These are phyloP conservation scores for Mareca strepera DNA, from an alignment of 2,797 vertebrate species.

Conservation along the genomic window DNA sequence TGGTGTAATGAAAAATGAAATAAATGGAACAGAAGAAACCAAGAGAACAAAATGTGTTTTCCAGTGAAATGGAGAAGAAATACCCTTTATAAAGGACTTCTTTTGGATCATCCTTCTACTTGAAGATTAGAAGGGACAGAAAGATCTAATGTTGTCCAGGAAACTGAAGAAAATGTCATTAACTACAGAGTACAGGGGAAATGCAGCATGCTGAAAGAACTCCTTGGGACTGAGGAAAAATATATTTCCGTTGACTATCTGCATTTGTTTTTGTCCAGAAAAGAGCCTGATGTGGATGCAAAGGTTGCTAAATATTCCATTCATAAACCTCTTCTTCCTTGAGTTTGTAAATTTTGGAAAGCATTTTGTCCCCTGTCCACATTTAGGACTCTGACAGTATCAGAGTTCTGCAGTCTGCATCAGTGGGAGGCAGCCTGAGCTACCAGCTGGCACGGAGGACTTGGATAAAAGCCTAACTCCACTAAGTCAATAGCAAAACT, in stretches of 20 bases:
- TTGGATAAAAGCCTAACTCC: slow-evolving; percentile 50
- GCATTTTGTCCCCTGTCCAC: slow-evolving; percentile 3
- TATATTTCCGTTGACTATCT: neutral
- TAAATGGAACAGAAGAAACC: neutral
- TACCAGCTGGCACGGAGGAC: slow-evolving; percentile 4
- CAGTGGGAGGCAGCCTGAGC: slow-evolving; percentile 50
- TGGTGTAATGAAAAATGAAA: neutral
- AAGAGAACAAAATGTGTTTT: neutral
- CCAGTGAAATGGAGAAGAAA: slow-evolving; percentile 38
- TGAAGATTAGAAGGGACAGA: slow-evolving; percentile 20
- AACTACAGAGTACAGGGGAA: slow-evolving; percentile 36
- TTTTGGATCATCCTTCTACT: slow-evolving; percentile 43
- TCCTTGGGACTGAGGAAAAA: slow-evolving; percentile 17
- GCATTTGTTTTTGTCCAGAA: slow-evolving; percentile 11
- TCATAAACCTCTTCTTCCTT: slow-evolving; percentile 43
- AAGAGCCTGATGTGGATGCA: slow-evolving; percentile 10
- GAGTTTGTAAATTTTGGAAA: slow-evolving; percentile 31
- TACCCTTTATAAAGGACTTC: neutral
- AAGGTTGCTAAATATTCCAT: slow-evolving; percentile 45
- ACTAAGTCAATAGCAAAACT: neutral
- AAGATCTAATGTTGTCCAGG: slow-evolving; percentile 36
- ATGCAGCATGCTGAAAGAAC: neutral
- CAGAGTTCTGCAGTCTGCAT: slow-evolving; percentile 44
- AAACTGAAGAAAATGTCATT: slow-evolving; percentile 51
- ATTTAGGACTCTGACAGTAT: neutral